Percentiles rank a stretch among this genome's conserved stretches.
phyloP scores from a whole-genome alignment of 37 sponge, comb jelly and placozoan species.

The Bolinopsis microptera region DNA sequence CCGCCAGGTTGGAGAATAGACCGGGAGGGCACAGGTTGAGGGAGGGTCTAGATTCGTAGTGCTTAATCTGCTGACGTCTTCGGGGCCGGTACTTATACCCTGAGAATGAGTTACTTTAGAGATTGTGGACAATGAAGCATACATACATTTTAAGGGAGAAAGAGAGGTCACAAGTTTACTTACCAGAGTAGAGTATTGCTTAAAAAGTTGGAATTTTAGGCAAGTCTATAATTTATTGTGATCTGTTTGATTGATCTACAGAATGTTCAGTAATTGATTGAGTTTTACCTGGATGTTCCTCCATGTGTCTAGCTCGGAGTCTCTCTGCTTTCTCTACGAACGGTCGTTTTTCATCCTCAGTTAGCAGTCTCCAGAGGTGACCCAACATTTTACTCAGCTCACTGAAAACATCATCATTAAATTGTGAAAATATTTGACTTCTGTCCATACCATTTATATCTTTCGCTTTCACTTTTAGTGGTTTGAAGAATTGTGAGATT shows the following conservation, averaged over 20 bases:
- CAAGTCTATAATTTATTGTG: too few relatives aligned
- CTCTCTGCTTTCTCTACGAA: conserved; percentile 56
- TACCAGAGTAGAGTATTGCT: too few relatives aligned
- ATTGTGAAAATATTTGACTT: too few relatives aligned
- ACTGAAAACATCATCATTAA: too few relatives aligned
- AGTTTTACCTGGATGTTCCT: conserved; percentile 65
- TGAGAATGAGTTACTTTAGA: neutral
- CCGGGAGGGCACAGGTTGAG: conserved; percentile 46
- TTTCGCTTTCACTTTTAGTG: too few relatives aligned
- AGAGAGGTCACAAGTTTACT: too few relatives aligned
- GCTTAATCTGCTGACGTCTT: conserved; percentile 49
- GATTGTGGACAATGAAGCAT: neutral
- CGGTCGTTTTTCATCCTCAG: conserved; percentile 55
- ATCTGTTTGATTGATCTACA: too few relatives aligned
- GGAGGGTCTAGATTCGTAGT: neutral
- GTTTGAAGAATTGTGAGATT: too few relatives aligned
- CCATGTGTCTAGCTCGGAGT: conserved; percentile 42
- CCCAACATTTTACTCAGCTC: conserved; percentile 65
- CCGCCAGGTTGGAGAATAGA: conserved; percentile 1
- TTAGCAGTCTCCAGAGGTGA: conserved; percentile 60
- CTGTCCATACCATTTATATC: too few relatives aligned
- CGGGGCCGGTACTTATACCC: conserved; percentile 63
- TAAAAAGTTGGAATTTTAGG: too few relatives aligned
- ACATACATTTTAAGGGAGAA: too few relatives aligned
- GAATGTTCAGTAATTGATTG: too few relatives aligned